phyloP scores from a whole-genome alignment of 2,113 vertebrate species.

The Copsychus sechellarum region DNA sequence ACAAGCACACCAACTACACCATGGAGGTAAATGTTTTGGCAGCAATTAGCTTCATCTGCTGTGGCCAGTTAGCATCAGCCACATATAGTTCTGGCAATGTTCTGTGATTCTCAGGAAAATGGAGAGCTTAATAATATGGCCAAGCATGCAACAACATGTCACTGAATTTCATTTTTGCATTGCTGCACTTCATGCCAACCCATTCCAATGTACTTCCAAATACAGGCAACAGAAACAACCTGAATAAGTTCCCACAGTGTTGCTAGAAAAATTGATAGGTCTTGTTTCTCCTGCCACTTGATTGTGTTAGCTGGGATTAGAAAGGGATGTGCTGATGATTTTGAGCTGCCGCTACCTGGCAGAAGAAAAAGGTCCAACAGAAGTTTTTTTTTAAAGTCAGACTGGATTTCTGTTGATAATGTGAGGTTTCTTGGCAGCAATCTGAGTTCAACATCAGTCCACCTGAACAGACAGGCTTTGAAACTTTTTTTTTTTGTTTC shows the following conservation, averaged over 20 bases:
- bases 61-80: neutral
- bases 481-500: slow-evolving; percentile 1
- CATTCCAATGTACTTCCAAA: neutral
- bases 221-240: neutral
- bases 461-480: slow-evolving; percentile 14
- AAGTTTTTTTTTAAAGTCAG: neutral
- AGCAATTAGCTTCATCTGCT: neutral
- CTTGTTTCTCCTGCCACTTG: fast-evolving
- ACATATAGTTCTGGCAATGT: neutral
- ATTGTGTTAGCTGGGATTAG: neutral
- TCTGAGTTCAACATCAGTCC: neutral
- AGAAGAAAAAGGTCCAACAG: neutral
- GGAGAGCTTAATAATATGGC: neutral
- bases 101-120: neutral
- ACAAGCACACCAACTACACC: slow-evolving; percentile 99
- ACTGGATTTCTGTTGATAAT: neutral
- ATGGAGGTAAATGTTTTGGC: slow-evolving; percentile 88
- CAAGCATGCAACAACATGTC: neutral
- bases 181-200: neutral
- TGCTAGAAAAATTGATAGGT: neutral
- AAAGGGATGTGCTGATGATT: neutral
- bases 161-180: neutral
- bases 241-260: neutral
- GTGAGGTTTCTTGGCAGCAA: neutral
- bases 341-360: neutral